phyloP scores from a whole-genome alignment of 1,140 invertebrate species.

The Chrysomallon squamiferum region DNA sequence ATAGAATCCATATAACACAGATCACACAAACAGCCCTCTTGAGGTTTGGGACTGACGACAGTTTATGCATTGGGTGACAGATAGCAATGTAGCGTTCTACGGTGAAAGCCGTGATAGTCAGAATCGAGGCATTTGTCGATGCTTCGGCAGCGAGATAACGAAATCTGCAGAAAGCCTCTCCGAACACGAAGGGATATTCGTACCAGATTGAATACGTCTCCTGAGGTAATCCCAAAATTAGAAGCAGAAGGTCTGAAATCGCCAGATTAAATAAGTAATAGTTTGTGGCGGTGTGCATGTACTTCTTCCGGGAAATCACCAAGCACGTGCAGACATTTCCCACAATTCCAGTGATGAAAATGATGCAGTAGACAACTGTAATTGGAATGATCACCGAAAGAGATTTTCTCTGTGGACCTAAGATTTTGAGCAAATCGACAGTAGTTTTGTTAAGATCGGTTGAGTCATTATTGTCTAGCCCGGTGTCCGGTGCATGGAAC shows the following conservation, averaged over 20 bases:
- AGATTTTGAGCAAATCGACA: background rate
- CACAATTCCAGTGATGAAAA: slow-evolving; percentile 52
- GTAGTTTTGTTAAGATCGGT: too few relatives aligned
- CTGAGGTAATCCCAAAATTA: slow-evolving; percentile 78
- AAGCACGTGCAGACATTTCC: slow-evolving; percentile 59
- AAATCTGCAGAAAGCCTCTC: slow-evolving; percentile 82
- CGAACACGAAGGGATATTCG: slow-evolving; percentile 86
- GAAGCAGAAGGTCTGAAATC: slow-evolving; percentile 87
- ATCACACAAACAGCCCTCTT: slow-evolving; percentile 81
- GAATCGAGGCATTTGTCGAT: slow-evolving; percentile 70
- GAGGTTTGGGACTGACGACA: slow-evolving; percentile 65
- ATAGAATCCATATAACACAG: slow-evolving; percentile 77
- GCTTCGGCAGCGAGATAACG: slow-evolving; percentile 85
- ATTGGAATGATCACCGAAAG: slow-evolving; percentile 35
- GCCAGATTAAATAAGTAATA: slow-evolving; percentile 93
- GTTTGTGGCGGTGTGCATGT: slow-evolving; percentile 74
- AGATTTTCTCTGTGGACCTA: slow-evolving; percentile 29
- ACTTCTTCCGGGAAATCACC: slow-evolving; percentile 54
- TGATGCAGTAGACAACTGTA: slow-evolving; percentile 49
- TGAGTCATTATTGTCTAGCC: too few relatives aligned
- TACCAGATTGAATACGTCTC: slow-evolving; percentile 88
- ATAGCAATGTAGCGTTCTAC: slow-evolving; percentile 62
- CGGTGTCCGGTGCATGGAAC: too few relatives aligned
- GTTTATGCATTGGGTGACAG: slow-evolving; percentile 50
- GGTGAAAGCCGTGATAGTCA: slow-evolving; percentile 62